Evolutionary conservation across 2,113 vertebrate genomes (phyloP).

Genomic region (Pyrgilauda ruficollis): DNA sequence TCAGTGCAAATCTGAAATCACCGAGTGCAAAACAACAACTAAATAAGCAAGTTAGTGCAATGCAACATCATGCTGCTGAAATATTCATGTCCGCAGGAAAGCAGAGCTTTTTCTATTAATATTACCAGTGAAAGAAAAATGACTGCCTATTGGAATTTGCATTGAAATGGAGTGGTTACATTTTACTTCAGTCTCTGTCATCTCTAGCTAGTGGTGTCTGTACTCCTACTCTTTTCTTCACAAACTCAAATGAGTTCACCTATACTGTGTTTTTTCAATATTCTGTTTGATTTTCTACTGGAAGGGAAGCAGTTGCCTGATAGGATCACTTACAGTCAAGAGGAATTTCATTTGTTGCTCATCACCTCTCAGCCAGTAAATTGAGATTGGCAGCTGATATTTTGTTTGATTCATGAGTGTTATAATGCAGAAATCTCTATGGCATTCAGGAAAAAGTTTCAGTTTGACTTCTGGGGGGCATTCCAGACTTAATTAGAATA

Average conservation of each 20-base stretch:
- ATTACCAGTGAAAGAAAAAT: neutral
- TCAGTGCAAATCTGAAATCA: too few species aligned
- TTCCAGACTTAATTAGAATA: neutral
- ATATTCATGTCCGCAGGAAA: neutral
- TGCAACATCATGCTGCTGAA: neutral
- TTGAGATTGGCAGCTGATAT: neutral
- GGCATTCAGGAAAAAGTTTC: neutral
- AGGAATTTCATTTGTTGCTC: neutral
- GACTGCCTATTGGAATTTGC: neutral
- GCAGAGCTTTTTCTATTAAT: neutral
- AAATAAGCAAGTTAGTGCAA: too few species aligned
- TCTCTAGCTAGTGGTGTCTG: neutral
- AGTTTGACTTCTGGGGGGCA: neutral
- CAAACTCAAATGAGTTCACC: neutral
- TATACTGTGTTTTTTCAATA: neutral
- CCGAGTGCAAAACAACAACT: too few species aligned
- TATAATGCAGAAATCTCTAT: neutral
- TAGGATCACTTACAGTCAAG: neutral
- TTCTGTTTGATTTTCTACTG: neutral
- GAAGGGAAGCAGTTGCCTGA: neutral
- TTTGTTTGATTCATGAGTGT: neutral
- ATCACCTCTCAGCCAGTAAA: neutral
- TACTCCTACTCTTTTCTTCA: neutral
- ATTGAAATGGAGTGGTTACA: neutral
- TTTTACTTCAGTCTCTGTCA: neutral